Evolutionary conservation across 2,797 vertebrate species (phyloP).

Genomic region (Delichon dasypus): DNA sequence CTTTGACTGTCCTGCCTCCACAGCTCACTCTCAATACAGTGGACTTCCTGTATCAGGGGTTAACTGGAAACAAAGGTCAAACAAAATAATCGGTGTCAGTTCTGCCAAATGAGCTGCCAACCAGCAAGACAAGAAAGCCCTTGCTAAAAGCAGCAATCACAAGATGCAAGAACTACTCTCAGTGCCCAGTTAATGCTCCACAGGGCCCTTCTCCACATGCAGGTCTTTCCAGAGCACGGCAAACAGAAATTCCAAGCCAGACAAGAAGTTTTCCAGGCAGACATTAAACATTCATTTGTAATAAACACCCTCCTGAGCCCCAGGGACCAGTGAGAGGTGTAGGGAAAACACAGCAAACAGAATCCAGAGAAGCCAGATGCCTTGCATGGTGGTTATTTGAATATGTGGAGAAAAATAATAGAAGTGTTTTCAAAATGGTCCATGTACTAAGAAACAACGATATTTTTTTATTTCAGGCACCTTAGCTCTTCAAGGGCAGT

Average conservation of each 20-base stretch:
- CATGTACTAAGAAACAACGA: not conserved
- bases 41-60: not conserved
- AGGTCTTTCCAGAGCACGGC: not conserved
- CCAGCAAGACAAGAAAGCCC: not conserved
- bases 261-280: conserved; percentile 31
- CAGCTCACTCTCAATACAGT: not conserved
- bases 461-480: not conserved
- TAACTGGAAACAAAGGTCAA: not conserved
- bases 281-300: conserved; percentile 33
- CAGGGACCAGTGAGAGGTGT: not conserved
- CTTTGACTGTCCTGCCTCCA: fast-evolving
- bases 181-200: not conserved
- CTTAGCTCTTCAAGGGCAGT: not conserved
- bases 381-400: not conserved
- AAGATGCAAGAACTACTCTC: not conserved
- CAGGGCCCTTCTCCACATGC: not conserved
- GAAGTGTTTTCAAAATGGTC: not conserved
- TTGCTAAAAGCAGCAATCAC: not conserved
- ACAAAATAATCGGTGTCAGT: not conserved
- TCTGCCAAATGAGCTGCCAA: not conserved
- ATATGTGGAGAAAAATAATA: not conserved
- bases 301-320: conserved; percentile 11
- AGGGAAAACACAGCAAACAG: not conserved
- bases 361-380: not conserved
- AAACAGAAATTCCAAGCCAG: not conserved